A percentile compares a stretch with the other conserved stretches of the same genome.
These are phyloP conservation scores for Zalophus californianus DNA, from an alignment of 2,797 vertebrate species.

Conservation along the genomic window DNA sequence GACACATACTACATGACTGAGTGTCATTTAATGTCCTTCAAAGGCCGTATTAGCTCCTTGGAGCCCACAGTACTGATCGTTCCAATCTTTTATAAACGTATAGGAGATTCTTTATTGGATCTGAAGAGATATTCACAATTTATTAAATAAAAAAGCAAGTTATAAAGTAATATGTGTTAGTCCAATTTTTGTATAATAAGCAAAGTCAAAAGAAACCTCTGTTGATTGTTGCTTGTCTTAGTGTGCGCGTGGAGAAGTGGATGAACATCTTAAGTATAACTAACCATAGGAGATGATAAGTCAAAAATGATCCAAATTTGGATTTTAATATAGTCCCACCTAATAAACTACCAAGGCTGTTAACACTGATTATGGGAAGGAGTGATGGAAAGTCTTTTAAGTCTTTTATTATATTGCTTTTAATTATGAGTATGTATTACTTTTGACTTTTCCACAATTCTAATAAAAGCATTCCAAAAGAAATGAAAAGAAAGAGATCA, in stretches of 20 bases:
- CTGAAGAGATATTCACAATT: neutral
- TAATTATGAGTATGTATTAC: neutral
- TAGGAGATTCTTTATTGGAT: neutral
- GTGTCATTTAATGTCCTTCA: neutral
- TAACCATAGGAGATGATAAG: neutral
- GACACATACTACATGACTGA: neutral
- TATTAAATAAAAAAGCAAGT: constrained; percentile 13
- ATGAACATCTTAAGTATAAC: neutral
- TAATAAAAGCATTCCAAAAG: neutral
- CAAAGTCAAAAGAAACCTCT: neutral
- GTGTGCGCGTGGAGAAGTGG: neutral
- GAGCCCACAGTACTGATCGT: neutral
- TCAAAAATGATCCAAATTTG: neutral
- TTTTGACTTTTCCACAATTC: neutral
- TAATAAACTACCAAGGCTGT: neutral
- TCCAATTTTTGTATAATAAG: neutral
- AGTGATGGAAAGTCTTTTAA: neutral
- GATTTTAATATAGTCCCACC: neutral
- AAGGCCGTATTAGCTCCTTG: neutral
- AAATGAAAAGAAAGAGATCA: neutral
- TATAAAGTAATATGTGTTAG: neutral
- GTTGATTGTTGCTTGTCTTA: neutral
- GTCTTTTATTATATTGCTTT: neutral
- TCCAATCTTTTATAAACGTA: neutral
- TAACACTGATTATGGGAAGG: neutral